Percentiles rank a stretch among this genome's conserved stretches.
phyloP scores from a whole-genome alignment of 2,797 vertebrate species.

The Crocodylus rhombifer region DNA sequence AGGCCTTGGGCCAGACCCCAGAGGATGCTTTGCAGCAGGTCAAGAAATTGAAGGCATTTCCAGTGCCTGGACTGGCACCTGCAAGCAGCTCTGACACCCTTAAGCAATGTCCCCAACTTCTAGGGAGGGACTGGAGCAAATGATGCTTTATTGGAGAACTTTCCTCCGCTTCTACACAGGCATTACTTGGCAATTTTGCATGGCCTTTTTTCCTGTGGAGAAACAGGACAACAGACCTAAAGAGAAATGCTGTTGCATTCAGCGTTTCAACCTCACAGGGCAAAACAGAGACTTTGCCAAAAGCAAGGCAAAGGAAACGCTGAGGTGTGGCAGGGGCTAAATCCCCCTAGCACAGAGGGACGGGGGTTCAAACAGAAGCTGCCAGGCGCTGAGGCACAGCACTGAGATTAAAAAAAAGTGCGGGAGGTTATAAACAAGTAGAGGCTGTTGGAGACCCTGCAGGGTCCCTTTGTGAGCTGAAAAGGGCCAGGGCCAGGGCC shows the following conservation, averaged over 20 bases:
- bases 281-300: background rate
- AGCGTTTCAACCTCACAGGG: background rate
- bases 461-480: no score
- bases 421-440: no score
- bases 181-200: background rate
- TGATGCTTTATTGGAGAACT: background rate
- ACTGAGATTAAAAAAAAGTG: no score
- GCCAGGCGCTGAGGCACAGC: no score
- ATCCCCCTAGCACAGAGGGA: background rate
- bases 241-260: fast-evolving
- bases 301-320: background rate
- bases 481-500: no score
- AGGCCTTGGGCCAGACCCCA: no score
- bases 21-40: no score
- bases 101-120: fast-evolving
- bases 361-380: background rate
- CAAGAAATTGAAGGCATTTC: background rate
- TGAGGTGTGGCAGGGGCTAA: no score
- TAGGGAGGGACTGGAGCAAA: background rate
- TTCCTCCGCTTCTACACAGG: background rate
- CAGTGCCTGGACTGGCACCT: background rate
- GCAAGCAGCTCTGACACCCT: background rate
- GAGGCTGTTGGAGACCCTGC: no score
- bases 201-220: fast-evolving
- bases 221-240: background rate